These are phyloP conservation scores for Rhea americana DNA, from an alignment of 2,113 vertebrate genomes.

Conservation along the genomic window DNA sequence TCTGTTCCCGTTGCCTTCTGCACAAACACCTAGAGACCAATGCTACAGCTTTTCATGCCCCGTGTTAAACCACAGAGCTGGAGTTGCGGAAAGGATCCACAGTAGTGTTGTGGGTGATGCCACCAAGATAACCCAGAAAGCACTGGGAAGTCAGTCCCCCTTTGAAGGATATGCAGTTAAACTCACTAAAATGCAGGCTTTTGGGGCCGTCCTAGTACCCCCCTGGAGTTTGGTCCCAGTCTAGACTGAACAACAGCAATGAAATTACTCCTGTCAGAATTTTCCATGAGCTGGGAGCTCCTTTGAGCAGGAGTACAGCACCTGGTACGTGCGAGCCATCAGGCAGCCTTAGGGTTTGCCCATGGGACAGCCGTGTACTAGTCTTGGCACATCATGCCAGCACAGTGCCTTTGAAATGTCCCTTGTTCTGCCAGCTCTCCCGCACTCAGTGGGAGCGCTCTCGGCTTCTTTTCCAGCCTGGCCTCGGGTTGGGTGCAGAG, in stretches of 20 bases:
- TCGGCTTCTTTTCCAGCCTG: background rate
- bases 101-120: background rate
- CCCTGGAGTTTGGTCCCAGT: slow-evolving; percentile 7
- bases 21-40: fast-evolving
- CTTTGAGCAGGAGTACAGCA: background rate
- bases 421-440: fast-evolving
- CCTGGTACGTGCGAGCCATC: fast-evolving
- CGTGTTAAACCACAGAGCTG: background rate
- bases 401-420: background rate
- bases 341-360: background rate
- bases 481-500: background rate
- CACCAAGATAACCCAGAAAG: background rate
- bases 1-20: background rate
- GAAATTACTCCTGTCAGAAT: slow-evolving; percentile 18
- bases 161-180: background rate
- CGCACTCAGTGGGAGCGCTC: background rate
- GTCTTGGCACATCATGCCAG: fast-evolving
- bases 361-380: fast-evolving
- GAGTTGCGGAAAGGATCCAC: background rate
- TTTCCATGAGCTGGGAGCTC: slow-evolving; percentile 30
- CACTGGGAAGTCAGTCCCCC: background rate
- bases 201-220: background rate
- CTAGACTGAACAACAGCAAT: slow-evolving; percentile 35
- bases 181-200: background rate
- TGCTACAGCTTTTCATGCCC: fast-evolving